Conservation (phyloP, 2,888 invertebrate genomes). For the Caenorhabditis sinica region DNA sequence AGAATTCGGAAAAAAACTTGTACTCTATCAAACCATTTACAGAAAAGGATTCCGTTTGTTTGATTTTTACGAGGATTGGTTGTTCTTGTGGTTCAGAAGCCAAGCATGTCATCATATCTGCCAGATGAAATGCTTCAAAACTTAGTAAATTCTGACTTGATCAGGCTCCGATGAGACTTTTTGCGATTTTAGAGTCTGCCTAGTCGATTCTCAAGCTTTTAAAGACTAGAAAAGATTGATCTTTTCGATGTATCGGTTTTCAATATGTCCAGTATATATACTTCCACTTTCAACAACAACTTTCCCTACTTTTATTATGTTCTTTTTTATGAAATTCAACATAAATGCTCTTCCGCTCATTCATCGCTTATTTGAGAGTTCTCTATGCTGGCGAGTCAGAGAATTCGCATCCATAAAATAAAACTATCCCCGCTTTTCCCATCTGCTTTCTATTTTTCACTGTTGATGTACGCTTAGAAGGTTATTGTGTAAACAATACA, state of each 20-base stretch:
- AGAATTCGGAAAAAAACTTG: too few relatives aligned
- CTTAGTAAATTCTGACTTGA: too few relatives aligned
- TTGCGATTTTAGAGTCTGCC: too few relatives aligned
- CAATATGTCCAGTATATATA: neutral
- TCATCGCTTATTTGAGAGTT: conserved; percentile 33
- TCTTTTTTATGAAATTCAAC: conserved; percentile 7
- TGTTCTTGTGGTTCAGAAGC: too few relatives aligned
- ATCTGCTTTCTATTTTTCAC: conserved; percentile 21
- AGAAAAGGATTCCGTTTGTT: too few relatives aligned
- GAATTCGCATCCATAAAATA: conserved; percentile 50
- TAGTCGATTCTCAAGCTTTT: too few relatives aligned
- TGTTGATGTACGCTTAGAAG: conserved; percentile 19
- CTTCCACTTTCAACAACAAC: conserved; percentile 6
- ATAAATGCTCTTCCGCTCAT: conserved; percentile 33
- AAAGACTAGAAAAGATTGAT: conserved; percentile 3
- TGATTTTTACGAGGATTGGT: too few relatives aligned
- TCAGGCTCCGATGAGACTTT: too few relatives aligned
- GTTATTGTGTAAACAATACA: conserved; percentile 30
- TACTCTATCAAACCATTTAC: too few relatives aligned
- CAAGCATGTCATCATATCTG: too few relatives aligned
- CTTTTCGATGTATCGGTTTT: neutral
- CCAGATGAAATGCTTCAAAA: too few relatives aligned
- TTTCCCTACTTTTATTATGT: conserved; percentile 39
- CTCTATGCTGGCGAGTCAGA: conserved; percentile 10
- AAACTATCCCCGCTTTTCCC: conserved; percentile 5